Base-by-base conservation (phyloP, 2,888 invertebrate species). In the Athrips mouffetella region DNA sequence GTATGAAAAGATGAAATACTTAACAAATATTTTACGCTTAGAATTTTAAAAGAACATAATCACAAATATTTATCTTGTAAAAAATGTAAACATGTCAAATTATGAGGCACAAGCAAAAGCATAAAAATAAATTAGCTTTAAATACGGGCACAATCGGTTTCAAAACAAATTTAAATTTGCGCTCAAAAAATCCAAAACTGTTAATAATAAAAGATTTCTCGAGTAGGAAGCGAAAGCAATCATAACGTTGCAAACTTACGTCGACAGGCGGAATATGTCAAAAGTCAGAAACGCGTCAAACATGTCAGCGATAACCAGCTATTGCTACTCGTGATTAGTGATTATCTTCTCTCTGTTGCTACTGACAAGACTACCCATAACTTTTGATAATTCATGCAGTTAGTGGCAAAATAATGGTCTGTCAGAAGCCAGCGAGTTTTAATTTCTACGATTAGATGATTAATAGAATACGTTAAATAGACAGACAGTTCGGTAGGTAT, bases 181-280 rank as follows among this genome's bases (percentile, higher is more conserved):
- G 6, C 2, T 31, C n/a, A 3, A 31, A 27, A 27, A 27, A 4
- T n/a, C 2, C 27, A 10, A 27, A 10, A 27, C 8, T n/a, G 27
- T 27, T 27, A 2, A 27, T 10, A 27, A 5, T 27, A 7, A 5
- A 31, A 48, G 61, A 58, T 48, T 61, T 54, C 41, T 35, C 55
- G 58, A 55, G 18, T 51, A 48, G n/a, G n/a, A 47, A 60, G 50
- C 45, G 41, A 27, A 27, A 27, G 54, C 55, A 53, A 50, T 50
- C 51, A 49, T 58, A 60, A 59, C 49, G 58, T 58, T 30, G 47
- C 41, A 27, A 25, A 37, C 42, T 11, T 62, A 56, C 58, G 67
- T 60, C 59, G 57, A 57, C 60, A 56, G 55, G 62, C 62, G 63
- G 55, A 62, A 59, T 58, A 58, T 54, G 55, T 57, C 60, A 58